These are phyloP conservation scores for Athene noctua DNA, from an alignment of 2,113 vertebrate genomes.

Conservation along the genomic window DNA sequence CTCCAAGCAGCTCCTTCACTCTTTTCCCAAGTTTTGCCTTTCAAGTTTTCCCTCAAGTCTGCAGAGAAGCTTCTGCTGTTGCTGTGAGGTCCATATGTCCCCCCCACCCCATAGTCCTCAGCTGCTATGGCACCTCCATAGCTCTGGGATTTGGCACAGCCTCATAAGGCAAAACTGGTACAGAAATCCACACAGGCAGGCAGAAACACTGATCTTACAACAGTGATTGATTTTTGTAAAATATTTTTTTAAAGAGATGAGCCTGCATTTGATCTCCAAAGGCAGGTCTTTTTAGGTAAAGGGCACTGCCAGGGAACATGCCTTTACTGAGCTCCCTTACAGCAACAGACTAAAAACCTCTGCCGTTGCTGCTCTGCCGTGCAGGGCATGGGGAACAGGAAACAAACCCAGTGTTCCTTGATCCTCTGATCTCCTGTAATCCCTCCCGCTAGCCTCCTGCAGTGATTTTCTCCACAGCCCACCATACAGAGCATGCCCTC, in stretches of 20 bases:
- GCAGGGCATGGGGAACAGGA: background rate
- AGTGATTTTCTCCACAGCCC: background rate
- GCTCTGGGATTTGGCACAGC: background rate
- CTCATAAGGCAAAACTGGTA: background rate
- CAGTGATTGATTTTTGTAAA: background rate
- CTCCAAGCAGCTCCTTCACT: background rate
- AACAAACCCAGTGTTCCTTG: background rate
- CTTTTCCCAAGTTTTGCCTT: background rate
- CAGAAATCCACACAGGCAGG: background rate
- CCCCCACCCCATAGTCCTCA: accelerated
- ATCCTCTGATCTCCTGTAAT: constrained; percentile 22
- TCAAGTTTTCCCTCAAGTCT: background rate
- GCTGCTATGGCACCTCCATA: accelerated
- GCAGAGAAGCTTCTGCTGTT: background rate
- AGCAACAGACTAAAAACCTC: background rate
- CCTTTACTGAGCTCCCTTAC: background rate
- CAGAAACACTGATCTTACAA: background rate
- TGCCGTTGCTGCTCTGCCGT: background rate
- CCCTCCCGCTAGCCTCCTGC: accelerated
- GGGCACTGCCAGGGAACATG: background rate
- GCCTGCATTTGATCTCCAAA: background rate
- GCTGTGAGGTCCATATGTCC: accelerated
- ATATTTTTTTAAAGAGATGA: background rate
- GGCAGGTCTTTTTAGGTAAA: background rate
- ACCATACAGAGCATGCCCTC: background rate